phyloP scores from a whole-genome alignment of 2,797 vertebrate species.

The Esox lucius region DNA sequence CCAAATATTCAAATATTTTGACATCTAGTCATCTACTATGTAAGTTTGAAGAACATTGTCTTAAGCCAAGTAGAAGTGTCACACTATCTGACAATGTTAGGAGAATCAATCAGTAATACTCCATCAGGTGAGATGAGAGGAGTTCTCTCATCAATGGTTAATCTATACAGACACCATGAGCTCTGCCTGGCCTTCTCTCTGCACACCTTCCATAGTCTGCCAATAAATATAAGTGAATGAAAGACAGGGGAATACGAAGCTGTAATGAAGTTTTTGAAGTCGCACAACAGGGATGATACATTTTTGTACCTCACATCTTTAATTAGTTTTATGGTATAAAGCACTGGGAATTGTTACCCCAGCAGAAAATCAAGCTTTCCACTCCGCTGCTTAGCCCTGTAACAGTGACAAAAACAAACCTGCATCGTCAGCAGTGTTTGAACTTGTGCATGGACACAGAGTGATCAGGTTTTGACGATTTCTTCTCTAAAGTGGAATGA shows the following conservation, averaged over 20 bases:
- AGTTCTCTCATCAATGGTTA: not conserved
- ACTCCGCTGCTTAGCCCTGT: conserved; percentile 27
- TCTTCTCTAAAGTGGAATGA: not conserved
- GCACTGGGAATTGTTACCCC: conserved; percentile 29
- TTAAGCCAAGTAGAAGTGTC: no score
- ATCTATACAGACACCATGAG: conserved; percentile 1
- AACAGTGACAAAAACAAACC: conserved; percentile 24
- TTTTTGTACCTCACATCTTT: conserved; percentile 23
- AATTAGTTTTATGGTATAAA: conserved; percentile 27
- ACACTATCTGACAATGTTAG: not conserved
- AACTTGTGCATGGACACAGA: not conserved
- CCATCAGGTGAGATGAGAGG: not conserved
- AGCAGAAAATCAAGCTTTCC: conserved; percentile 33
- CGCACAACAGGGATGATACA: conserved; percentile 14
- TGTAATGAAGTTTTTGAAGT: conserved; percentile 25
- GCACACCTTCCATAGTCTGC: not conserved
- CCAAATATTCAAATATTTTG: not conserved
- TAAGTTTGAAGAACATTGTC: no score
- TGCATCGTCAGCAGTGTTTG: conserved; percentile 20
- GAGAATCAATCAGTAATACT: not conserved
- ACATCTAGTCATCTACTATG: not conserved
- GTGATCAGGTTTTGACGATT: not conserved
- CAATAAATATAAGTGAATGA: not conserved
- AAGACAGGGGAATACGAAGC: conserved; percentile 1
- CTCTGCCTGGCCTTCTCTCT: not conserved